phyloP scores from a whole-genome alignment of 2,113 vertebrate species.

The Potamarius usumacintae region DNA sequence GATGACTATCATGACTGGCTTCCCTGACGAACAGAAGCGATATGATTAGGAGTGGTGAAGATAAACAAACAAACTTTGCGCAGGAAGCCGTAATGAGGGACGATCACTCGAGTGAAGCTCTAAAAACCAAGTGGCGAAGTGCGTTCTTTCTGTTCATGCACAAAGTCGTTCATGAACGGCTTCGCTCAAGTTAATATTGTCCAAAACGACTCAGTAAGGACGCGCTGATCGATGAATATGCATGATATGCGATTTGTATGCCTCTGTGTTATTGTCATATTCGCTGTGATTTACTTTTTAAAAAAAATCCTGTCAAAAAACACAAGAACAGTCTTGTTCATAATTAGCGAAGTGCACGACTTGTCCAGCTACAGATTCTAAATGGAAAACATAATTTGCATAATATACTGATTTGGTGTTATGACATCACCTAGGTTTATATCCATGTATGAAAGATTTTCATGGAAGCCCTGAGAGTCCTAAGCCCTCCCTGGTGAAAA shows the following conservation, averaged over 20 bases:
- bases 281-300: neutral
- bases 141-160: conserved; percentile 16
- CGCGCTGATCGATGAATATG: neutral
- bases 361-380: neutral
- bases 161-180: conserved; percentile 26
- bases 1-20: conserved; percentile 98
- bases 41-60: conserved; percentile 29
- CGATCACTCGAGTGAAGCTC: conserved; percentile 27
- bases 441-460: neutral
- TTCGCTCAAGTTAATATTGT: conserved; percentile 21
- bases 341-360: neutral
- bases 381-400: too few species aligned
- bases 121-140: conserved; percentile 28
- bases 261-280: neutral
- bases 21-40: conserved; percentile 77
- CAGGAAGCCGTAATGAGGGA: conserved; percentile 36
- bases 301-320: neutral
- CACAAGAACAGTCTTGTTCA: neutral
- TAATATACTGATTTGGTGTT: neutral
- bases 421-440: neutral
- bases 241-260: neutral
- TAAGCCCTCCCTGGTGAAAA: too few species aligned
- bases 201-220: neutral
- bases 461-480: neutral
- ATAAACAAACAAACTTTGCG: conserved; percentile 8